Evolutionary conservation across 2,797 vertebrate species (phyloP), one percentile per base, ranked within the genome.

Genomic region (Acanthornis magna): DNA sequence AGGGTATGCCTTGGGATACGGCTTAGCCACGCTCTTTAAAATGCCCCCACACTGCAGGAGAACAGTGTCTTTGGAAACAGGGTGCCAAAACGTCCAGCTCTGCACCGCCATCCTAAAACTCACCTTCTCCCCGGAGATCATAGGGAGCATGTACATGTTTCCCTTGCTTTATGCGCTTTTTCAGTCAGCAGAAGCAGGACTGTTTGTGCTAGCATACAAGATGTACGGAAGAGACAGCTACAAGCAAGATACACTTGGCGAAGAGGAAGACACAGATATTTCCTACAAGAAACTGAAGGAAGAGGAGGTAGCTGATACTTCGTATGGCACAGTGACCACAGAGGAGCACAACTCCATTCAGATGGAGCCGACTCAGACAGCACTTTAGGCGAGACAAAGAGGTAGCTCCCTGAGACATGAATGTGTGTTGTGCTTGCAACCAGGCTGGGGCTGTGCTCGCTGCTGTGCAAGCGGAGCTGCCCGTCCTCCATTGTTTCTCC

Each of bases 71-170:
- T 87, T 99, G 97, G 99, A 99, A 97, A 99, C 99, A 0, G 99
- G 99, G 4, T 99, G 99, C 96, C 99, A 99, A 97, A 99, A 99
- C 2, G 99, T 99, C 78, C 99, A 99, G 97, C 99, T 99, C 78
- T 99, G 99, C 95, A 99, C 99, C 0, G 99, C 99, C 96, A 99
- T 99, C 89, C 98, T 99, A 54, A 99, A 99, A 91, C 98, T 99
- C 97, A 98, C 99, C 66, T 99, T 99, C 85, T 99, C 99, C 0
- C 98, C 99, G 0, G 98, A 98, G 68, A 97, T 99, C 85, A 98
- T 99, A 76, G 99, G 99, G 19, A 98, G 98, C 62, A 99, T 99
- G 98, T 99, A 99, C 97, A 99, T 99, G 98, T 99, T 99, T 81
- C 99, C 99, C 3, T 97, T 99, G 96, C 99, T 99, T 8, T 99